Percentiles rank a stretch among this genome's conserved stretches.
Evolutionary conservation across 2,797 vertebrate genomes (phyloP).

Genomic region (Oreonectes daqikongensis): DNA sequence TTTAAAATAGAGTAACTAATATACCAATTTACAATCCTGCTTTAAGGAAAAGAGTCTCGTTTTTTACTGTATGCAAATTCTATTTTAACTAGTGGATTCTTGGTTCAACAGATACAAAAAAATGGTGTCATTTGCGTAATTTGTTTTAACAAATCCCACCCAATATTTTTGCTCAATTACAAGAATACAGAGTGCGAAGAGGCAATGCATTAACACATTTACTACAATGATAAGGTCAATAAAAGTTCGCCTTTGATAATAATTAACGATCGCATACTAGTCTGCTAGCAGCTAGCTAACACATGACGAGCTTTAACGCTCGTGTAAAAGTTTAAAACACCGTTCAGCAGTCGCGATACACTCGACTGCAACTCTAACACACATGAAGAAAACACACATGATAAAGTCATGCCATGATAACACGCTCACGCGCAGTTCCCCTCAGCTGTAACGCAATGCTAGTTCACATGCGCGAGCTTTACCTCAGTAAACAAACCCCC

Average conservation of each 20-base stretch:
- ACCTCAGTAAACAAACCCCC: conserved; percentile 1
- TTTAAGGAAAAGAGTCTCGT: too few species aligned
- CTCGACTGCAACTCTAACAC: neutral
- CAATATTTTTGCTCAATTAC: too few species aligned
- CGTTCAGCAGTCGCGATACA: neutral
- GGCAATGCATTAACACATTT: neutral
- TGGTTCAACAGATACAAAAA: neutral
- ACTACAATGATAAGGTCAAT: neutral
- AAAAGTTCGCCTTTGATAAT: too few species aligned
- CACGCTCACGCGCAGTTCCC: neutral
- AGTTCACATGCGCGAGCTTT: conserved; percentile 10
- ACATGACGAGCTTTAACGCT: neutral
- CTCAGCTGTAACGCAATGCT: conserved; percentile 14
- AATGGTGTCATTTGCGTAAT: neutral
- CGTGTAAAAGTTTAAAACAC: neutral
- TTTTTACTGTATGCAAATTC: neutral
- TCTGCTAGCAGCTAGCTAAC: conserved; percentile 24
- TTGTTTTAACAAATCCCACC: neutral
- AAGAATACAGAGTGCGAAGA: neutral
- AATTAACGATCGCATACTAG: neutral
- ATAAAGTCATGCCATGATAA: neutral
- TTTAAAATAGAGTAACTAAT: neutral
- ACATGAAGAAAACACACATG: neutral
- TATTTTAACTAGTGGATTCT: too few species aligned
- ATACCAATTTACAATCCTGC: neutral